Base-by-base conservation (phyloP, 2,113 vertebrate species). In the Pangasianodon hypophthalmus region DNA sequence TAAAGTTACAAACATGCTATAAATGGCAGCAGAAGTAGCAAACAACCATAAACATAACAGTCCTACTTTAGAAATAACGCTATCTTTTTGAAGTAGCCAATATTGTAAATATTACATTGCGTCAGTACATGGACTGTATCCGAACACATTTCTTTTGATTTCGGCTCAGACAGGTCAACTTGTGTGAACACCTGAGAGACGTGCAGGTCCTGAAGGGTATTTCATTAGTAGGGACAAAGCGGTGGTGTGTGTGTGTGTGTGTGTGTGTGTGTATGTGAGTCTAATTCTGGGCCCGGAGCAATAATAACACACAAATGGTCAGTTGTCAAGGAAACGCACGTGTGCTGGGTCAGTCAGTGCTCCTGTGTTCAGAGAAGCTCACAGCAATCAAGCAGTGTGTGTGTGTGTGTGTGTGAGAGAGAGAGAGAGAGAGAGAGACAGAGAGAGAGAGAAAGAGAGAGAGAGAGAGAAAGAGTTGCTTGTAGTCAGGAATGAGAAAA, bases 251-350 rank as follows among this genome's bases (percentile, higher is more conserved):
- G 24, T 56, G 71, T 64, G 14, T 88, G 88, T 86, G 81, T 41
- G 41, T 69, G n/a, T 69, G 58, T 48, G 19, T 79, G 48, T 75
- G 86, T 73, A n/a, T 81, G 26, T 83, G 64, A 48, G 46, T 90
- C 21, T 87, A 71, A 52, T 82, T 52, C 58, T 46, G 19, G 48
- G 75, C 75, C 32, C 26, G 75, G n/a, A 85, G 60, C 67, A 88
- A 67, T 69, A 82, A 83, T 88, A 75, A 75, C 67, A 54, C 52
- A 46, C 69, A 85, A 60, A 75, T 87, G 69, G 67, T 50, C 67
- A 85, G 81, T 89, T 60, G 88, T 89, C 83, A 89, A 85, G 88
- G 88, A 85, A 79, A 89, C 71, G 26, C 87, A 58, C 64, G 48
- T 79, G 67, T 58, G 52, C 64, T 46, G 81, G 80, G 81, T 88